A percentile compares a stretch with the other conserved stretches of the same genome.
These are phyloP conservation scores for Callaeas wilsoni DNA, from an alignment of 2,113 vertebrate species.

Conservation along the genomic window DNA sequence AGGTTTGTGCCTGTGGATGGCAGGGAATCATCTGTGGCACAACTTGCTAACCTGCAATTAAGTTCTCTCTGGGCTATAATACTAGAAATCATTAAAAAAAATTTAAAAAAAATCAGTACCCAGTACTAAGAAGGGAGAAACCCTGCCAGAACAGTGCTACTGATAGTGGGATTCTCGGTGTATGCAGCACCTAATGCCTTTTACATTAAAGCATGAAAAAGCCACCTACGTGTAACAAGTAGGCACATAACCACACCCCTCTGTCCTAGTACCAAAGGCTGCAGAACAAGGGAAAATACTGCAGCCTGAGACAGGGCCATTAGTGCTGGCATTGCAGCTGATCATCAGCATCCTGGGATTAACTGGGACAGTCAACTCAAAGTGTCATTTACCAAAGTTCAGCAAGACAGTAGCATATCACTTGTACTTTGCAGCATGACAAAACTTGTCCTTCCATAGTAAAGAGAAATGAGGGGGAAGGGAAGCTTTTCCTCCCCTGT, in stretches of 20 bases:
- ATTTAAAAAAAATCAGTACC: background rate
- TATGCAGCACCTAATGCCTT: background rate
- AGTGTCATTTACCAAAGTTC: background rate
- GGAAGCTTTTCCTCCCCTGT: background rate
- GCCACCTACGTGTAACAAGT: background rate
- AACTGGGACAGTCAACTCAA: background rate
- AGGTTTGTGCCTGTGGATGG: background rate
- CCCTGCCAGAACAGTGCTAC: background rate
- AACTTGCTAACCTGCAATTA: background rate
- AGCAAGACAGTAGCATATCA: background rate
- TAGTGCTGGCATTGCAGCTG: background rate
- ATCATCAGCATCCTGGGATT: background rate
- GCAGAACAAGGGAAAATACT: background rate
- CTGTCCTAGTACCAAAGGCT: background rate
- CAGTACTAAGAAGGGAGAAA: background rate
- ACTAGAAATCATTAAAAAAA: background rate
- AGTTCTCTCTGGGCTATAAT: background rate
- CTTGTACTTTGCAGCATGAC: background rate
- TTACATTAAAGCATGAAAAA: background rate
- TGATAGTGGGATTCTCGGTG: background rate
- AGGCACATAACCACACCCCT: background rate
- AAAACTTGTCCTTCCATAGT: background rate
- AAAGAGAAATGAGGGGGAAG: background rate
- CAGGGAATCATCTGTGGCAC: background rate
- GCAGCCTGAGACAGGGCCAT: background rate